Evolutionary conservation across 2,888 invertebrate species (phyloP).

Genomic region (Lymantria dispar): DNA sequence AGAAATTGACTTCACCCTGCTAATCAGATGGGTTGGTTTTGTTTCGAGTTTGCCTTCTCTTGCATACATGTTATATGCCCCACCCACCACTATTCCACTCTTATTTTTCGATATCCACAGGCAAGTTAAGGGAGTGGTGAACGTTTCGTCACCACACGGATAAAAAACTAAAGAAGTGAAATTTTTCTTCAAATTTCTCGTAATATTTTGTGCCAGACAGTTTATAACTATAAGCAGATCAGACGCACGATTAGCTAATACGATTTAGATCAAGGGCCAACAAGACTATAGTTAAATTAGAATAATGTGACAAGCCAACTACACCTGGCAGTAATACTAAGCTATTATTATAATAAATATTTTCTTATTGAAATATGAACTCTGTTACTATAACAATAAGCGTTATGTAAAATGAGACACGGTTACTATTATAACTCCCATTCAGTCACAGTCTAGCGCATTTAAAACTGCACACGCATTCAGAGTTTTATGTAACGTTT

Average conservation of each 20-base stretch:
- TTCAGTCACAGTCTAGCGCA: conserved; percentile 22
- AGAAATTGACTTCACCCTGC: too few relatives aligned
- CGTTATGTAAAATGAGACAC: background rate
- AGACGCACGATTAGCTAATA: conserved; percentile 29
- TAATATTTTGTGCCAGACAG: conserved; percentile 13
- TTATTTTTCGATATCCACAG: too few relatives aligned
- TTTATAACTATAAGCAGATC: conserved; percentile 23
- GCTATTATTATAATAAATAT: conserved; percentile 58
- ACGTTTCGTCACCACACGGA: too few relatives aligned
- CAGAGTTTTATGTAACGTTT: conserved; percentile 9
- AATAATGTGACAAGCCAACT: conserved; percentile 69
- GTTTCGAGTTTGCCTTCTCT: too few relatives aligned
- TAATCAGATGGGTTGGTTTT: too few relatives aligned
- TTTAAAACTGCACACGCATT: conserved; percentile 12
- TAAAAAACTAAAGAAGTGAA: background rate
- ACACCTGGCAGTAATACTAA: conserved; percentile 61
- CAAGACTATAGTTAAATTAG: conserved; percentile 65
- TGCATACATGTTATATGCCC: too few relatives aligned
- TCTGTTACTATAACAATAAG: conserved; percentile 33
- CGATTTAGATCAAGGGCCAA: conserved; percentile 66
- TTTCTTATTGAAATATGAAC: conserved; percentile 45
- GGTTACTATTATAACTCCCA: conserved; percentile 16
- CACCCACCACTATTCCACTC: too few relatives aligned
- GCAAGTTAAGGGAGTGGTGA: too few relatives aligned
- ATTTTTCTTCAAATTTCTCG: background rate